Base-by-base conservation (phyloP, 2,888 invertebrate genomes). In the Sceliomorpha sp. region DNA sequence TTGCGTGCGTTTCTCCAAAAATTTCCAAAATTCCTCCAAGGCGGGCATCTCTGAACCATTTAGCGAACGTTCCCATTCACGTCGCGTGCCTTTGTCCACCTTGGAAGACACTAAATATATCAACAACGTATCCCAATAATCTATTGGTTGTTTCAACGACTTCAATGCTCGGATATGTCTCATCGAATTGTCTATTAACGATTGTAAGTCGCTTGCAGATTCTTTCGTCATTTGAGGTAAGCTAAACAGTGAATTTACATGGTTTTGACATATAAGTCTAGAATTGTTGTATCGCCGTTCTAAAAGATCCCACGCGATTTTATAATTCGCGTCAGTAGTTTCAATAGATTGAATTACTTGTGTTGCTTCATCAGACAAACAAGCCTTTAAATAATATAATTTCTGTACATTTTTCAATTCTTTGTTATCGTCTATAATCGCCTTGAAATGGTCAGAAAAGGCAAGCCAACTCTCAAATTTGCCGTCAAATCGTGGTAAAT, bases 321-420 rank as follows among this genome's bases (percentile, higher is more conserved):
- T 12, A 29, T 69, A 69, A 44, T 73, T 73, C 3, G 10, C 20
- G 1, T n/a, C 55, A 1, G 66, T 44, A 4, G 58, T 48, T 29
- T 64, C 62, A 6, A 72, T 32, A 0, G 67, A 67, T 34, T 40
- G 9, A 31, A 70, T 63, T 0, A 60, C 24, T 7, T 63, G 37
- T 0, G 56, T 34, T 1, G 63, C 67, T 13, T 63, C 58, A 14
- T 32, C 56, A 9, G 27, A 14, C 13, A 69, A 24, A 36, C 60
- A 67, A 0, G 67, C 48, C 7, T 48, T 39, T n/a, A 70, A 29
- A 8, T 72, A 68, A 40, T 68, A 47, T 15, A 73, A 29, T 37
- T 75, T 73, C 14, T 47, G 47, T 1, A 47, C 15, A 4, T 2
- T 6, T 32, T 32, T 9, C 1, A 53, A 9, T 3, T 40, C 8